These are phyloP conservation scores for Gadopsis bispinosus DNA, from an alignment of 2,797 vertebrate species.

Conservation along the genomic window DNA sequence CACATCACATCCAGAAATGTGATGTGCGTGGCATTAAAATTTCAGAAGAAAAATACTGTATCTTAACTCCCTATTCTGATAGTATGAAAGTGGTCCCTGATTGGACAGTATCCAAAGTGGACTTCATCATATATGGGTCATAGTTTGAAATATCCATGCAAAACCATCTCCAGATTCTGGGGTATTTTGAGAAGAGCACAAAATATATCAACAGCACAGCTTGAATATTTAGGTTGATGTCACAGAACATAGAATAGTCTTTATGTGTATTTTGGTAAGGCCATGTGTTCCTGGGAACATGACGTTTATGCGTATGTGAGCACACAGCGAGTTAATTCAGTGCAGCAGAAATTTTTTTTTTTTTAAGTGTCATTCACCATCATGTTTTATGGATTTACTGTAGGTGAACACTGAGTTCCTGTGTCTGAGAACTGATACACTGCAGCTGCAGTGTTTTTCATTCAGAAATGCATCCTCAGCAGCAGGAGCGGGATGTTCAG, in stretches of 20 bases:
- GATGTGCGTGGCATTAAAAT: too few species aligned
- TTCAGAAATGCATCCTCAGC: conserved; percentile 37
- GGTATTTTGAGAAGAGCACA: neutral
- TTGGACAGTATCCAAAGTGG: neutral
- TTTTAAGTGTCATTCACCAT: conserved; percentile 4
- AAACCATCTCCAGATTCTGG: neutral
- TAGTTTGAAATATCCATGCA: neutral
- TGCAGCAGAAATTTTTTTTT: conserved; percentile 1
- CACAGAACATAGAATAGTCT: neutral
- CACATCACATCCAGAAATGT: too few species aligned
- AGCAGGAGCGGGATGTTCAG: conserved; percentile 21
- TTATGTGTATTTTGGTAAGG: neutral
- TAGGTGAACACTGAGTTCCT: conserved; percentile 22
- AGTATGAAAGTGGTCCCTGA: neutral
- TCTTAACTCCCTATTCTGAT: neutral
- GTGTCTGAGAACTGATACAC: conserved; percentile 22
- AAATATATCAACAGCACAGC: neutral
- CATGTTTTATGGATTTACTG: conserved; percentile 44
- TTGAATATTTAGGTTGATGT: neutral
- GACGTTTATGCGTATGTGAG: neutral
- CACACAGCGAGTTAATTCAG: conserved; percentile 11
- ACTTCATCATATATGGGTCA: neutral
- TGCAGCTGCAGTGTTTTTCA: conserved; percentile 15
- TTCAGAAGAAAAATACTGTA: neutral
- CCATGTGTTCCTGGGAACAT: neutral